phyloP scores from a whole-genome alignment of 2,113 vertebrate species.

The Catharus minimus region DNA sequence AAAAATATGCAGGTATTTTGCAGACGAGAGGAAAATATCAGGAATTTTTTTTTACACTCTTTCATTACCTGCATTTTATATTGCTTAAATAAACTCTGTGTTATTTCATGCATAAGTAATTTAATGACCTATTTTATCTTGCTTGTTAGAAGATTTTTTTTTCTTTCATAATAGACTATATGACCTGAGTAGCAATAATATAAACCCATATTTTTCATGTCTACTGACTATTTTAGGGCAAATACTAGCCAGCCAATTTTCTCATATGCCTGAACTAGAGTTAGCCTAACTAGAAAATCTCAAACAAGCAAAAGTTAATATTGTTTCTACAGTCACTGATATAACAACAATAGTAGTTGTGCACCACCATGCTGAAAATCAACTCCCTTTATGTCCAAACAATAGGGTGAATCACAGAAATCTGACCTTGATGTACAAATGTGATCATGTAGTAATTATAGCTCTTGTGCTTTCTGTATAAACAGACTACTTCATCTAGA shows the following conservation, averaged over 20 bases:
- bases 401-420: slow-evolving; percentile 60
- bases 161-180: neutral
- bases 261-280: neutral
- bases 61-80: neutral
- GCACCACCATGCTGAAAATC: slow-evolving; percentile 47
- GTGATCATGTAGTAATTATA: slow-evolving; percentile 65
- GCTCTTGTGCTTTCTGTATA: slow-evolving; percentile 51
- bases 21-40: neutral
- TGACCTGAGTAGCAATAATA: neutral
- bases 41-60: neutral
- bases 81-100: neutral
- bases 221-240: neutral
- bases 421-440: slow-evolving; percentile 68
- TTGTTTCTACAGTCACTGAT: slow-evolving; percentile 57
- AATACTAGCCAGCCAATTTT: neutral
- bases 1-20: neutral
- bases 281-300: slow-evolving; percentile 13
- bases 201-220: neutral
- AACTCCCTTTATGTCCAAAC: slow-evolving; percentile 66
- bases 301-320: slow-evolving; percentile 52
- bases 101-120: neutral
- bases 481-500: slow-evolving; percentile 56
- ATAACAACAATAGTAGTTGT: slow-evolving; percentile 51
- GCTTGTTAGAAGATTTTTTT: neutral
- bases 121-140: neutral